Conservation (phyloP, 2,888 invertebrate genomes). For the Terebella lapidaria region DNA sequence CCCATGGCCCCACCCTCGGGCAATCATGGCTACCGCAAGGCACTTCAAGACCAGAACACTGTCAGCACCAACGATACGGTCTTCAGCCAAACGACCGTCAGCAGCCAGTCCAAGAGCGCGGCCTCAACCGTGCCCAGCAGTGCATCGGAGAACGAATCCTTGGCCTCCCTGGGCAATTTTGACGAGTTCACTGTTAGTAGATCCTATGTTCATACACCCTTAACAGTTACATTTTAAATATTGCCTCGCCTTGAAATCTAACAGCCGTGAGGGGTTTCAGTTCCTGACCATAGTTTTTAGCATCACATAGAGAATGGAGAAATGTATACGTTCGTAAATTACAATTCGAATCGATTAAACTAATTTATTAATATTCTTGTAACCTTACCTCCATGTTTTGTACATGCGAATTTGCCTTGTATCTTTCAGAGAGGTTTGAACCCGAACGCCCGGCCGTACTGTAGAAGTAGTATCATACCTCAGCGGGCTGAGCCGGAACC, state of each 20-base stretch:
- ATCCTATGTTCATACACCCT: background rate
- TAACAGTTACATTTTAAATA: background rate
- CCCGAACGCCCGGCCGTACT: slow-evolving; percentile 1
- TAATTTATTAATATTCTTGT: too few species aligned
- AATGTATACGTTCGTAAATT: too few species aligned
- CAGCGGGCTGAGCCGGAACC: background rate
- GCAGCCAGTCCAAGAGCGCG: background rate
- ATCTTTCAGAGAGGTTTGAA: slow-evolving; percentile 4
- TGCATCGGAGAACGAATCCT: slow-evolving; percentile 1
- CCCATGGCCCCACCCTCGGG: background rate
- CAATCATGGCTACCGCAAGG: background rate
- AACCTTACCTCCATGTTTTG: too few species aligned
- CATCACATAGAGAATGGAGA: too few species aligned
- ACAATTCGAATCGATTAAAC: too few species aligned
- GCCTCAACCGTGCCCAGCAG: background rate
- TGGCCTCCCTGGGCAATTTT: slow-evolving; percentile 20
- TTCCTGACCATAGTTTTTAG: too few species aligned
- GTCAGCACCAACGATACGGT: background rate
- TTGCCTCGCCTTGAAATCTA: too few species aligned
- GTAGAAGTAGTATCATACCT: slow-evolving; percentile 4
- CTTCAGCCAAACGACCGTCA: slow-evolving; percentile 2
- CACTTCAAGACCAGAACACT: background rate
- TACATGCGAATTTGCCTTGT: too few species aligned
- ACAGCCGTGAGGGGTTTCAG: too few species aligned
- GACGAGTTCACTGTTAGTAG: slow-evolving; percentile 24